phyloP scores from a whole-genome alignment of 2,113 vertebrate species.

The Bubo scandiacus region DNA sequence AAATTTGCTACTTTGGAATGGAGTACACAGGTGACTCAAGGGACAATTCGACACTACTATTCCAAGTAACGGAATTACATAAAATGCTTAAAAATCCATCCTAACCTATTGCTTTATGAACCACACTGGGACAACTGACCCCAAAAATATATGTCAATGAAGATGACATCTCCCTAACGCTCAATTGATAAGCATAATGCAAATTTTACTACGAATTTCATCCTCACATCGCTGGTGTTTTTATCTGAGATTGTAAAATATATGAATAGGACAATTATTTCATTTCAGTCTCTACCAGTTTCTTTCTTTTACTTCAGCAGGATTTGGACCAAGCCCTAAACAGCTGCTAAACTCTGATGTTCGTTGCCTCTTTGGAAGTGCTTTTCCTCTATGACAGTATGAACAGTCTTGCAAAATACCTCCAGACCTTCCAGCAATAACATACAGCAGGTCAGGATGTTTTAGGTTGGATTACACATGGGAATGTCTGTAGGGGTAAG shows the following conservation, averaged over 20 bases:
- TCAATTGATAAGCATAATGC: background rate
- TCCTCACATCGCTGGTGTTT: background rate
- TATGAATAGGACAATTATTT: background rate
- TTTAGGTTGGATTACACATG: background rate
- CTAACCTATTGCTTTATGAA: background rate
- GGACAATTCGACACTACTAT: background rate
- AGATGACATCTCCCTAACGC: background rate
- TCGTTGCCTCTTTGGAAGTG: background rate
- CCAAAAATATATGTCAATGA: background rate
- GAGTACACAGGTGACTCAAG: background rate
- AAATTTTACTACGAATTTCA: background rate
- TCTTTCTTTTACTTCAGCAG: background rate
- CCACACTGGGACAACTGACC: background rate
- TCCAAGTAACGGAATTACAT: background rate
- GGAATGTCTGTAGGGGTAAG: background rate
- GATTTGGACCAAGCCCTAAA: background rate
- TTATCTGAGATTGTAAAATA: background rate
- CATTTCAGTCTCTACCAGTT: background rate
- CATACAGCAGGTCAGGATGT: background rate
- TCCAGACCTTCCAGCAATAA: background rate
- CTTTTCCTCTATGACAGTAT: background rate
- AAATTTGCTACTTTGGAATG: background rate
- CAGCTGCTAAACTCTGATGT: background rate
- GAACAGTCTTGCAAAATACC: background rate
- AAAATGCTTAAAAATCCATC: background rate